A percentile compares a stretch with the other conserved stretches of the same genome.
These are phyloP conservation scores for Austrolebias charrua DNA, from an alignment of 2,797 vertebrate genomes.

Conservation along the genomic window DNA sequence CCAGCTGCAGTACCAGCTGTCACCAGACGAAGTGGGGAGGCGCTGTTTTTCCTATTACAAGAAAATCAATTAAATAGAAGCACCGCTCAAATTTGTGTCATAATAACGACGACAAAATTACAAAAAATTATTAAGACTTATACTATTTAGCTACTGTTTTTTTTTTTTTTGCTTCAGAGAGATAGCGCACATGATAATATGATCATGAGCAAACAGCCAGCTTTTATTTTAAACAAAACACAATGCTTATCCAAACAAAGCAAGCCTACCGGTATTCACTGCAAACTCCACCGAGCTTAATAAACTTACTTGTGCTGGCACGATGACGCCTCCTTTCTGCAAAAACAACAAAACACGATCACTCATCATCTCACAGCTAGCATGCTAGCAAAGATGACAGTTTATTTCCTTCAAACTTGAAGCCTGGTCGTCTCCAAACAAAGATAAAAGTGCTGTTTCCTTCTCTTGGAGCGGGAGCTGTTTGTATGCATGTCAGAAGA, in stretches of 20 bases:
- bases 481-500: fast-evolving
- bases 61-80: slow-evolving; percentile 9
- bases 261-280: not conserved
- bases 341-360: not conserved
- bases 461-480: not conserved
- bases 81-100: not conserved
- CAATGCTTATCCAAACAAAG: not conserved
- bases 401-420: not conserved
- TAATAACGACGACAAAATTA: too few species aligned
- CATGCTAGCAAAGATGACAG: slow-evolving; percentile 31
- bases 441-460: not conserved
- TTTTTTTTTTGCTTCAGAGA: not conserved
- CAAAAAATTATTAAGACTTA: too few species aligned
- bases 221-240: not conserved
- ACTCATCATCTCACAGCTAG: slow-evolving; percentile 38
- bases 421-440: not conserved
- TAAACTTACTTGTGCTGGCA: not conserved
- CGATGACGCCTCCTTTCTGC: not conserved
- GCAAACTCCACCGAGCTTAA: not conserved
- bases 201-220: not conserved
- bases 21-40: slow-evolving; percentile 14
- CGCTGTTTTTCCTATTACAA: slow-evolving; percentile 30
- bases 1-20: not conserved
- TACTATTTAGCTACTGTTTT: too few species aligned
- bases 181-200: not conserved